Evolutionary conservation across 2,888 invertebrate species (phyloP).

Genomic region (Drosophila eohydei): DNA sequence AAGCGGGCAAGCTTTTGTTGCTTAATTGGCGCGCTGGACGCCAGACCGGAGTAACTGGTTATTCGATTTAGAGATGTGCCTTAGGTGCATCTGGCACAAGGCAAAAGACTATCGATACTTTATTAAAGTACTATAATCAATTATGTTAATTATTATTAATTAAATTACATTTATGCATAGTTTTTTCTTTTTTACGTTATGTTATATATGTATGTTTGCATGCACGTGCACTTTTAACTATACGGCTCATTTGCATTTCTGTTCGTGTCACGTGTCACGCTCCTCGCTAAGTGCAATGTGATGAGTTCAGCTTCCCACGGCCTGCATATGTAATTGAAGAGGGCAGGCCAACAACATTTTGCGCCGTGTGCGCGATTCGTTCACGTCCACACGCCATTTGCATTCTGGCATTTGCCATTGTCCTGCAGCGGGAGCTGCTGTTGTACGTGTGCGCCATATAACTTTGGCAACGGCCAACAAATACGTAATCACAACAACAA

Average conservation of each 20-base stretch:
- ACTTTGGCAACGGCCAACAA: constrained; percentile 45
- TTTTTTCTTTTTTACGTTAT: background rate
- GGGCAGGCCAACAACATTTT: constrained; percentile 35
- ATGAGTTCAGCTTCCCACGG: constrained; percentile 10
- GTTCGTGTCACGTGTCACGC: constrained; percentile 11
- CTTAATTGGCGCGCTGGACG: constrained; percentile 71
- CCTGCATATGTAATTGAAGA: constrained; percentile 20
- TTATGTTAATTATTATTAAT: background rate
- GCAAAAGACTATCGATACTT: constrained; percentile 1
- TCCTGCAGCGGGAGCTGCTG: constrained; percentile 33
- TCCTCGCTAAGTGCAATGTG: constrained; percentile 17
- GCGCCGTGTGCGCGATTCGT: constrained; percentile 53
- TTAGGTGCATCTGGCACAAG: background rate
- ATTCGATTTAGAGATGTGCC: constrained; percentile 9
- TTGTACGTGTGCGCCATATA: constrained; percentile 68
- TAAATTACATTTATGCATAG: background rate
- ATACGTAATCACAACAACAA: constrained; percentile 59
- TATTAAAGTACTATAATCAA: background rate
- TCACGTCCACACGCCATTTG: constrained; percentile 71
- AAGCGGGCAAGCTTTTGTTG: constrained; percentile 64
- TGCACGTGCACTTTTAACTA: background rate
- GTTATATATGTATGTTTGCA: background rate
- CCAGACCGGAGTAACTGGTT: constrained; percentile 6
- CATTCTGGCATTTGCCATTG: constrained; percentile 69
- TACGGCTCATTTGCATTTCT: background rate